Conservation (phyloP, 1,140 invertebrate genomes). For the Drosophila arawakana region DNA sequence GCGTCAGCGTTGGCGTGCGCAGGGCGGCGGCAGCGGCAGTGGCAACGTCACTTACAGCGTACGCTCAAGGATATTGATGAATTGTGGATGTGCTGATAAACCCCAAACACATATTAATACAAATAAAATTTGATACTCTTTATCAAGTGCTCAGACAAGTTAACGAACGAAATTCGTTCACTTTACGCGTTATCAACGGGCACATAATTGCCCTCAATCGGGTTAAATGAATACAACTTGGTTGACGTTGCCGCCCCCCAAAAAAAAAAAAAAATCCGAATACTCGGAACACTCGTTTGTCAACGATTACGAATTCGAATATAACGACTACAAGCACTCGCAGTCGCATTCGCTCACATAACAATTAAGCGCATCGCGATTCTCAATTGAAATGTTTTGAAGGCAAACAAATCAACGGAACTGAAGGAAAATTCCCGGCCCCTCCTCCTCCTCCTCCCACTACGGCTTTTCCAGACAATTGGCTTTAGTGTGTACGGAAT, state of each 20-base stretch:
- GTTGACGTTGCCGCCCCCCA: conserved; percentile 57
- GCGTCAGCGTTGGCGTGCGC: conserved; percentile 59
- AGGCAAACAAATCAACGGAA: conserved; percentile 57
- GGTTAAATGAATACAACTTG: conserved; percentile 59
- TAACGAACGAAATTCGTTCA: conserved; percentile 11
- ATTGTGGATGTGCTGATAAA: conserved; percentile 33
- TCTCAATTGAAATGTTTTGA: conserved; percentile 73
- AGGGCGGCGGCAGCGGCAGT: conserved; percentile 21
- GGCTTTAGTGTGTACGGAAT: conserved; percentile 42
- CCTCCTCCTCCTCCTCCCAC: not conserved
- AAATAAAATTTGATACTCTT: conserved; percentile 19
- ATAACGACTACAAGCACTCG: conserved; percentile 28
- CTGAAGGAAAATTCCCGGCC: conserved; percentile 3
- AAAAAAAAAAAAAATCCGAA: conserved; percentile 14
- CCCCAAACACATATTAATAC: conserved; percentile 3
- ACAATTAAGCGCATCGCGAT: conserved; percentile 68
- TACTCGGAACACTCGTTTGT: not conserved
- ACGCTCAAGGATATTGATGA: conserved; percentile 30
- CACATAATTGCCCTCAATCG: conserved; percentile 73
- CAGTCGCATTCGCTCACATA: conserved; percentile 35
- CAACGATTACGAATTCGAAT: conserved; percentile 15
- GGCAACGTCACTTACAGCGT: not conserved
- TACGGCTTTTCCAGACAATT: conserved; percentile 11
- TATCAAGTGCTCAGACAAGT: conserved; percentile 34
- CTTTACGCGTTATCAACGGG: conserved; percentile 55